Evolutionary conservation across 2,113 vertebrate genomes (phyloP).

Genomic region (Sigmodon hispidus): DNA sequence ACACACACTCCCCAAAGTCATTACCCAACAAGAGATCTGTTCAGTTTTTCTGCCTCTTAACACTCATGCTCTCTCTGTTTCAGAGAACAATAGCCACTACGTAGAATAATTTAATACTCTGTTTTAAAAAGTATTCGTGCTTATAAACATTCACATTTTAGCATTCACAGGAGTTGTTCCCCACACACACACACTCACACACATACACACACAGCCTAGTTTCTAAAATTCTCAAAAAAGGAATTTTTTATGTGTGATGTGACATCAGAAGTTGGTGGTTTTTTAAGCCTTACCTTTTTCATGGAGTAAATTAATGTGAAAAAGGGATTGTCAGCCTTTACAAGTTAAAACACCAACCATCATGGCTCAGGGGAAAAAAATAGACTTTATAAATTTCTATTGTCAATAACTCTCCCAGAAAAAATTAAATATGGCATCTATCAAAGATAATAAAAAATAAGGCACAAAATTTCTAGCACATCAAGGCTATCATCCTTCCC

Average conservation of each 20-base stretch:
- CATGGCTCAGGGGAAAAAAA: not conserved
- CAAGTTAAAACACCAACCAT: conserved; percentile 10
- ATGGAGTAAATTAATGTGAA: conserved; percentile 25
- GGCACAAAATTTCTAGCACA: not conserved
- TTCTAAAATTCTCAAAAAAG: conserved; percentile 49
- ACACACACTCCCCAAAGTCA: not conserved
- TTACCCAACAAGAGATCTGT: not conserved
- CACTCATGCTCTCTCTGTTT: not conserved
- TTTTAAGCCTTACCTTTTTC: conserved; percentile 27
- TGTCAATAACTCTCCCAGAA: not conserved
- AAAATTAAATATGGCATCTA: not conserved
- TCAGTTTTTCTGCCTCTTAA: not conserved
- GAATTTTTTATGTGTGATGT: conserved; percentile 22
- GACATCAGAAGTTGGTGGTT: conserved; percentile 19
- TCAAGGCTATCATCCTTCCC: not conserved
- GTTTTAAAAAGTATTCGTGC: conserved; percentile 42
- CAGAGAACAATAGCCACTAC: not conserved
- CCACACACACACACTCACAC: too few species aligned
- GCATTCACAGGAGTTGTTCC: not conserved
- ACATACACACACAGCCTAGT: not conserved
- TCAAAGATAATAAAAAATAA: conserved; percentile 53
- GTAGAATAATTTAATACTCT: not conserved
- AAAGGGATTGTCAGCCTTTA: not conserved
- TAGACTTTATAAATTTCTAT: conserved; percentile 16
- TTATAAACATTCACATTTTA: conserved; percentile 52